Conservation (phyloP, 2,113 vertebrate species). For the Alces alces region DNA sequence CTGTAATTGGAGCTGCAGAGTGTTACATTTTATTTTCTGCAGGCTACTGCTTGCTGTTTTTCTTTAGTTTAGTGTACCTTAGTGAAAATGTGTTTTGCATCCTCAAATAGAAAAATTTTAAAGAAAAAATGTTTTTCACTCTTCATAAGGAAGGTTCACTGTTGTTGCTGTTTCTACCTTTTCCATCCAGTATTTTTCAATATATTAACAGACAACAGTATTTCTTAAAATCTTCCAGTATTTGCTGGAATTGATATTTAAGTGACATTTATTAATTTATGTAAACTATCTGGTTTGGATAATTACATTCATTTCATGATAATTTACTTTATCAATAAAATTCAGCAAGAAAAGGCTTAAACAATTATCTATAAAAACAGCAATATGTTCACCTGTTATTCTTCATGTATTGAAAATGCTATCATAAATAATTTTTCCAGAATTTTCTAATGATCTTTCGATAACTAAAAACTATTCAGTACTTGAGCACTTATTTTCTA, state of each 20-base stretch:
- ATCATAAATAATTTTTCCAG: background rate
- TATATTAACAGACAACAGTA: background rate
- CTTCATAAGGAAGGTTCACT: background rate
- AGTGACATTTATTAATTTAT: background rate
- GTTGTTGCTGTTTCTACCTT: background rate
- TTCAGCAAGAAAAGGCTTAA: background rate
- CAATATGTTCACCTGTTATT: background rate
- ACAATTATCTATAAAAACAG: background rate
- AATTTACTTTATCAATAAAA: slow-evolving; percentile 33
- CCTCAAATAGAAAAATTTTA: slow-evolving; percentile 36
- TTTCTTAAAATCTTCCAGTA: background rate
- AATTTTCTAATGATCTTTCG: slow-evolving; percentile 7
- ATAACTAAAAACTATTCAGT: background rate
- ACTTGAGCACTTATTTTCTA: background rate
- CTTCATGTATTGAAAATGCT: background rate
- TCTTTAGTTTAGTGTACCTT: slow-evolving; percentile 27
- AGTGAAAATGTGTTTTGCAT: slow-evolving; percentile 58
- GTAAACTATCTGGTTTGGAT: background rate
- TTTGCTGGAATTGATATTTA: background rate
- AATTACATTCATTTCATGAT: background rate
- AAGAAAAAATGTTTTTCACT: slow-evolving; percentile 6
- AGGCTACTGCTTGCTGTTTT: slow-evolving; percentile 58
- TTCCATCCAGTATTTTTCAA: background rate
- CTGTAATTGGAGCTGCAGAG: slow-evolving; percentile 49
- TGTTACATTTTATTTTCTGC: slow-evolving; percentile 59